Evolutionary conservation across 2,797 vertebrate genomes (phyloP), one percentile per base, ranked within the genome.

Genomic region (Lepus oiostolus): DNA sequence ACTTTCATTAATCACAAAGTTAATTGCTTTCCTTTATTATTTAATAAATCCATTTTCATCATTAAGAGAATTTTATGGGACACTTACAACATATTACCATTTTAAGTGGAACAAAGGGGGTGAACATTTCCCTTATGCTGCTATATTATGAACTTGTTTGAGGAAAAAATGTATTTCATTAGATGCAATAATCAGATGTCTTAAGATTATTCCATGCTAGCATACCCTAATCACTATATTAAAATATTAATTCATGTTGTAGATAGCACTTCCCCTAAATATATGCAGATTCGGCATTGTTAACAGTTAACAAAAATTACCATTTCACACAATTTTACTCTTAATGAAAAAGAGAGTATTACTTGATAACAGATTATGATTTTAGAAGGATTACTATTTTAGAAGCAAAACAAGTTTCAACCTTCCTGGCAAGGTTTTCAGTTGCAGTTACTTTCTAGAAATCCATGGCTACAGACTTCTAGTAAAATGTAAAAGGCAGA

Each of bases 401-500:
- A 76, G 28, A 8, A 92, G 21, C 8, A 70, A 68, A 58, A 54
- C 28, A 76, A 47, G 19, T 21, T 95, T 85, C 80, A 22, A 82
- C 58, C 21, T 85, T 65, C 21, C 24, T 68, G 72, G 28, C 67
- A 17, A 2, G 71, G 7, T 88, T 71, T 83, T 90, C 47, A 90
- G 22, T 58, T 87, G 83, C 26, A 62, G 2, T 76, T 93, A 95
- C 26, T 68, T 76, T 89, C 60, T 42, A 85, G 58, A 84, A 94
- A 65, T 42, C 35, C 32, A 88, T 4, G 63, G 28, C 65, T 74
- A 94, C 30, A 35, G 67, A 75, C 8, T 60, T 93, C 22, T 13
- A 74, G 3, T 81, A 90, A 90, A 96, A 95, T 72, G 10, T 9
- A 91, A 86, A 76, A 76, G 42, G 16, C 28, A 91, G 24, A 83